phyloP scores from a whole-genome alignment of 2,113 vertebrate species.

The Dasypus novemcinctus region DNA sequence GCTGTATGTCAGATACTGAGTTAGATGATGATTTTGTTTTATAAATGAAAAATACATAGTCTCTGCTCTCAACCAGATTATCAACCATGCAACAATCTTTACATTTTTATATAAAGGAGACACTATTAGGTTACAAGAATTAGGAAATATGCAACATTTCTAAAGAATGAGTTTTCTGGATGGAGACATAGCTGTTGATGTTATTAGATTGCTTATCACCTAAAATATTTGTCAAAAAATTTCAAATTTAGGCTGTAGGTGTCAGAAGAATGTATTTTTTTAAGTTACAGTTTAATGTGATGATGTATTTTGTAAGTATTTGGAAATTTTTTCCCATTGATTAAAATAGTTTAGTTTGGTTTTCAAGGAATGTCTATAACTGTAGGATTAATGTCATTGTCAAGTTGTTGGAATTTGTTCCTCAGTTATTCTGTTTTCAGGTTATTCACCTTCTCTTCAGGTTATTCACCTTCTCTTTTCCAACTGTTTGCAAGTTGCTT shows the following conservation, averaged over 20 bases:
- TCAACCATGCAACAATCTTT: neutral
- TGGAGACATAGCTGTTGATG: conserved; percentile 41
- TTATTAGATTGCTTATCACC: conserved; percentile 57
- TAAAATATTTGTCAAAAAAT: conserved; percentile 53
- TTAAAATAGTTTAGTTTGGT: conserved; percentile 28
- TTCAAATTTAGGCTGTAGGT: conserved; percentile 56
- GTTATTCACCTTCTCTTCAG: too few relatives aligned
- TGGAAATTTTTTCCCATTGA: neutral
- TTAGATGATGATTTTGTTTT: neutral
- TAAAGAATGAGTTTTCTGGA: conserved; percentile 38
- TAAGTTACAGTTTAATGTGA: conserved; percentile 12
- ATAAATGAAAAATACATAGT: neutral
- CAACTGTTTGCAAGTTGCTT: neutral
- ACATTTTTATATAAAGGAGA: neutral
- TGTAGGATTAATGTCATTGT: neutral
- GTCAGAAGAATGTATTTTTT: conserved; percentile 53
- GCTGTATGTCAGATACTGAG: neutral
- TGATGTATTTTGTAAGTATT: conserved; percentile 21
- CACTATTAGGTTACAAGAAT: neutral
- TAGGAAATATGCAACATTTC: conserved; percentile 22
- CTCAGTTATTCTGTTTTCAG: neutral
- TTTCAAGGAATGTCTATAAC: neutral
- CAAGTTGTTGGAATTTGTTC: neutral
- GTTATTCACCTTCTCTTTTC: neutral
- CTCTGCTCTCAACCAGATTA: neutral